Evolutionary conservation across 1,140 invertebrate genomes (phyloP).

Genomic region (Rhyzopertha dominica): DNA sequence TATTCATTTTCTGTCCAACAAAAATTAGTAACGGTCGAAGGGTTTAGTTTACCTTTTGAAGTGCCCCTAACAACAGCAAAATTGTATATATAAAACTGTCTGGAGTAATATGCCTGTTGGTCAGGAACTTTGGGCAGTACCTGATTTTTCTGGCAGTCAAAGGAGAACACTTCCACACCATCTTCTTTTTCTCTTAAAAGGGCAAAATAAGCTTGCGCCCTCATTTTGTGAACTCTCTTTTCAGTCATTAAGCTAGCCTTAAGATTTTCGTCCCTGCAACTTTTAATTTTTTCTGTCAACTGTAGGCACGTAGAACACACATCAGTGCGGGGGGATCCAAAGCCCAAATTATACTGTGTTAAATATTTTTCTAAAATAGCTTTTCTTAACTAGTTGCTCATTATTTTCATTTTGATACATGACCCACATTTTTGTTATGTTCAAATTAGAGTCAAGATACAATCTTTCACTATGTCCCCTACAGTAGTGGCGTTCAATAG

Average conservation of each 20-base stretch:
- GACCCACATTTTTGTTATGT: too few relatives aligned
- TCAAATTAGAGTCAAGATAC: too few relatives aligned
- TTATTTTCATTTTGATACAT: too few relatives aligned
- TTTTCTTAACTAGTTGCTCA: conserved; percentile 22
- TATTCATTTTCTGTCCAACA: too few relatives aligned
- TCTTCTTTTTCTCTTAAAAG: conserved; percentile 24
- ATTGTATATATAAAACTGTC: conserved; percentile 25
- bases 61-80: conserved; percentile 23
- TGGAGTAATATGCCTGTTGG: conserved; percentile 24
- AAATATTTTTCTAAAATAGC: conserved; percentile 26
- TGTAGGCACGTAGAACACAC: conserved; percentile 26
- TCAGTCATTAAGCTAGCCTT: conserved; percentile 21
- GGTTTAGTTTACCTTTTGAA: too few relatives aligned
- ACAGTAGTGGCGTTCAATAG: too few relatives aligned
- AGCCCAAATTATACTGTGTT: conserved; percentile 27
- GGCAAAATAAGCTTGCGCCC: conserved; percentile 40
- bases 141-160: conserved; percentile 37
- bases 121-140: conserved; percentile 32
- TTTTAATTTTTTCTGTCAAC: conserved; percentile 22
- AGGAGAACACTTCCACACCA: conserved; percentile 22
- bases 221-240: conserved; percentile 25
- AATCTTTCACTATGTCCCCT: too few relatives aligned
- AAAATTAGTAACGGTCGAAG: too few relatives aligned
- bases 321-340: conserved; percentile 25
- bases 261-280: conserved; percentile 16